phyloP scores from a whole-genome alignment of 2,113 vertebrate species.

The Archilochus colubris region DNA sequence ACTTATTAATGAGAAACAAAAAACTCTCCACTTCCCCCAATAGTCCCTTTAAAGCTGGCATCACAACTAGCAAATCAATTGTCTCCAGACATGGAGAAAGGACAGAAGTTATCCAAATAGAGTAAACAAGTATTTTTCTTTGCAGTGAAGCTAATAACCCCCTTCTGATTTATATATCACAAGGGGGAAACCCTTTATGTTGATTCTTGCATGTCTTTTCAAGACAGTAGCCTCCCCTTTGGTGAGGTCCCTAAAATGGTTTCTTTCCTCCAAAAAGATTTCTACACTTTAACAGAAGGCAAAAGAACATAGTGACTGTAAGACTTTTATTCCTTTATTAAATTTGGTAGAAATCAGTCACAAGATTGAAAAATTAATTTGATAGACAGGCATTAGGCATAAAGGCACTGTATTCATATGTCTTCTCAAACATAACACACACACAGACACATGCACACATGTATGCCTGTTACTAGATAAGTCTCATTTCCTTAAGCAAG shows the following conservation, averaged over 20 bases:
- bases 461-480: neutral
- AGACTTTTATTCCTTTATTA: neutral
- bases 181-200: neutral
- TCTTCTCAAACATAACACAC: neutral
- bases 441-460: rapidly evolving
- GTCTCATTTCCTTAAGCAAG: neutral
- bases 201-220: neutral
- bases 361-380: neutral
- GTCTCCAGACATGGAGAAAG: neutral
- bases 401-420: neutral
- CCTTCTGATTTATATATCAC: neutral
- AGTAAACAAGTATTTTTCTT: neutral
- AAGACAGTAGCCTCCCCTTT: neutral
- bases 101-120: neutral
- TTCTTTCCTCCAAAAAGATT: neutral
- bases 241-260: neutral
- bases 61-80: neutral
- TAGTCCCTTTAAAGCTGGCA: neutral
- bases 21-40: neutral
- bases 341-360: neutral
- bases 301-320: neutral
- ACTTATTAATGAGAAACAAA: neutral
- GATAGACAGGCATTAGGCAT: neutral
- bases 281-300: neutral
- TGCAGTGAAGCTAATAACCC: neutral